phyloP scores from a whole-genome alignment of 2,888 invertebrate genomes.

The Cyaniris semiargus region DNA sequence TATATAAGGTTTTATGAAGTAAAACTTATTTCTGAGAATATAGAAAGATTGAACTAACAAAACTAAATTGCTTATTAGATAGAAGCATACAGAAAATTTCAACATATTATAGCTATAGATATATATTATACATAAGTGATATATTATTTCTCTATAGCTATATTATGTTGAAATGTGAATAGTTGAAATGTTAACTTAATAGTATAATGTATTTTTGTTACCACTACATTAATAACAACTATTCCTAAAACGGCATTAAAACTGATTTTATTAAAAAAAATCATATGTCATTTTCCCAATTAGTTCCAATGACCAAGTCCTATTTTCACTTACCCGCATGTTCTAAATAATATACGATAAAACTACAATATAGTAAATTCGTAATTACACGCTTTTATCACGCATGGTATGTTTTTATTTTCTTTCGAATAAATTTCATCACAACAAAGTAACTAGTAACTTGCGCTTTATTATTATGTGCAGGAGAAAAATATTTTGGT shows the following conservation, averaged over 20 bases:
- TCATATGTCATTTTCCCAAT: background rate
- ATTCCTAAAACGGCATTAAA: background rate
- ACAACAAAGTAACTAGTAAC: background rate
- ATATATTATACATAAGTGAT: no score
- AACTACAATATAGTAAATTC: background rate
- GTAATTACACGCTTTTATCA: background rate
- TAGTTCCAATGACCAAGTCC: background rate
- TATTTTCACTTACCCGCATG: background rate
- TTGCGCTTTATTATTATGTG: background rate
- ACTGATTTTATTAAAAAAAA: background rate
- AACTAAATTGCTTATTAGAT: background rate
- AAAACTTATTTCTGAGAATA: no score
- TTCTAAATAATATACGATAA: background rate
- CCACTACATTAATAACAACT: no score
- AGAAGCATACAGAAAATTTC: no score
- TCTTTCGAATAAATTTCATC: background rate
- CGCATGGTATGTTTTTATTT: background rate
- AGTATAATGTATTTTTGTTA: no score
- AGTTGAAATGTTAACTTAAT: no score
- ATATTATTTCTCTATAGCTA: no score
- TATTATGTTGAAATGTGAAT: no score
- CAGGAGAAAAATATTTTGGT: constrained; percentile 34
- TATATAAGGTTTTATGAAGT: background rate
- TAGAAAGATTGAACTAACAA: background rate
- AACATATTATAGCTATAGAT: background rate